Evolutionary conservation across 2,888 invertebrate species (phyloP), one percentile per base, ranked within the genome.

Genomic region (Helicoverpa assulta): DNA sequence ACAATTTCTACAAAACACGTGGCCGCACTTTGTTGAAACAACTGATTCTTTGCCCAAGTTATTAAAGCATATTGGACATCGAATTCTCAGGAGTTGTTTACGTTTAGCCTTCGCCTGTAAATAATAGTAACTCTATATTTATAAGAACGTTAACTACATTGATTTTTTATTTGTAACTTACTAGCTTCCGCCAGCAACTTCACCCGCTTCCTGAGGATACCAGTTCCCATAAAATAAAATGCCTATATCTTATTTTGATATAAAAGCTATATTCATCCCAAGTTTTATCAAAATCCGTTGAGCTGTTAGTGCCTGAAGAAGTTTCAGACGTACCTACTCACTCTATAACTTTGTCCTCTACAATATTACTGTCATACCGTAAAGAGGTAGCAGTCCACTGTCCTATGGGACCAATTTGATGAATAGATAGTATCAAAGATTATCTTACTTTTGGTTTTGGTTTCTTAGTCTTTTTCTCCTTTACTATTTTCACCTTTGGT

Each of bases 31-130:
- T 1, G 90, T 91, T 0, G 90, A 83, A 1, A 88, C 87, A 14
- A 88, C 82, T 2, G 83, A 67, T 14, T 86, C 82, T 59, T 76
- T 86, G 21, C 78, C 77, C 33, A 88, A 77, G 29, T 88, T 86
- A 67, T 86, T 86, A 21, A 86, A 86, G 62, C 90, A 91, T 70
- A 91, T 90, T 0, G 90, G 91, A 64, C 90, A 91, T 67, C 85
- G 84, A 19, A 90, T 83, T 56, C 76, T 83, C n/a, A 87, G 64
- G 50, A 74, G 60, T 62, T 81, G 80, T 60, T 83, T 75, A 57
- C 78, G 77, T 72, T 72, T 75, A 29, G 78, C 68, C 78, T 83
- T 85, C 58, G 71, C 68, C 83, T 88, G 85, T 12, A 78, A 77
- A 70, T 26, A 73, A 51, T 0, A 50, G 40, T 47, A 40, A 65